Percentiles rank a stretch among this genome's conserved stretches.
These are phyloP conservation scores for Psammodynastes pulverulentus DNA, from an alignment of 2,113 vertebrate genomes.

Conservation along the genomic window DNA sequence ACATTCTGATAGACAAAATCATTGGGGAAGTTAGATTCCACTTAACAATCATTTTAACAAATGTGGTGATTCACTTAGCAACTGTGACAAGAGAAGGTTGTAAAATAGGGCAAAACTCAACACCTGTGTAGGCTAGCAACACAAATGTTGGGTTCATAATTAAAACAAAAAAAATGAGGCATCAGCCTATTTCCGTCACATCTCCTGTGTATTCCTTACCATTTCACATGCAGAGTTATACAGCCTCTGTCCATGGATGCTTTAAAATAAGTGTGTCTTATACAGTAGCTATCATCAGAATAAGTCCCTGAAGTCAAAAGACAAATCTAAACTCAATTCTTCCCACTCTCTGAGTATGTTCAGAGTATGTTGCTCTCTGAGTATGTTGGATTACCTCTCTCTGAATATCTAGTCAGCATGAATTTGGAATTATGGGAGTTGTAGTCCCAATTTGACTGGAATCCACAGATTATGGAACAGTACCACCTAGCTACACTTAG, in stretches of 20 bases:
- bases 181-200: neutral
- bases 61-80: neutral
- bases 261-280: neutral
- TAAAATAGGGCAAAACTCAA: neutral
- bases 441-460: neutral
- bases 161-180: neutral
- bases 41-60: neutral
- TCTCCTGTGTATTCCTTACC: neutral
- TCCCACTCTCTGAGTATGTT: neutral
- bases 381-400: neutral
- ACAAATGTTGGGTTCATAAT: neutral
- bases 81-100: neutral
- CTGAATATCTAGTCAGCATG: neutral
- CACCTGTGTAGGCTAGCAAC: neutral
- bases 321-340: neutral
- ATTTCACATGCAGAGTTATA: neutral
- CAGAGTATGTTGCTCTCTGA: neutral
- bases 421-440: neutral
- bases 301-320: neutral
- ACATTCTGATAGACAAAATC: neutral
- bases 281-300: neutral
- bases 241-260: neutral
- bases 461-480: neutral
- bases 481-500: neutral
- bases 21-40: neutral